phyloP scores from a whole-genome alignment of 2,888 invertebrate species.

The Tiphia femorata region DNA sequence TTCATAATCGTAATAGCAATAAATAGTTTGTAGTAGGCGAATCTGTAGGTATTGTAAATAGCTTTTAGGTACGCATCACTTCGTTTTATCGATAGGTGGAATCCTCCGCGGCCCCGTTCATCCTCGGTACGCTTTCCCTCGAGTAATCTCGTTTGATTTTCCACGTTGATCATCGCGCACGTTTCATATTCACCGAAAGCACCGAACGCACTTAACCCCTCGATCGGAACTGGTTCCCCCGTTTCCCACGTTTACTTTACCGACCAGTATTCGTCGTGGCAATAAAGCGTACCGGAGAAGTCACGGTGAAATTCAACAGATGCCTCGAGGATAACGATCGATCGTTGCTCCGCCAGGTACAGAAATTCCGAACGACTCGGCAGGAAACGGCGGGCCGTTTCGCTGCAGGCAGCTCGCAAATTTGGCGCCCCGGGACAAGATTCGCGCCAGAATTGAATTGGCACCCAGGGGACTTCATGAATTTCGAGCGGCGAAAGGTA shows the following conservation, averaged over 20 bases:
- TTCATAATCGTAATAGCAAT: conserved; percentile 58
- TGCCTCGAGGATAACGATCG: conserved; percentile 33
- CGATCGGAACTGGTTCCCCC: too few relatives aligned
- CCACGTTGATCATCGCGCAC: neutral
- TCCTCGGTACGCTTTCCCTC: conserved; percentile 12
- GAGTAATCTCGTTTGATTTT: neutral
- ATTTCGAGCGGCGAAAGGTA: too few relatives aligned
- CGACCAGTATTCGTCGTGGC: neutral
- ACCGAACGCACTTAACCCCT: neutral
- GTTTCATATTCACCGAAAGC: too few relatives aligned
- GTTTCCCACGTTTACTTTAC: neutral
- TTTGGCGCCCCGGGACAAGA: too few relatives aligned
- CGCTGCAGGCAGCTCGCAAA: too few relatives aligned
- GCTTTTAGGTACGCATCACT: conserved; percentile 54
- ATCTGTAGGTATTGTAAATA: conserved; percentile 55
- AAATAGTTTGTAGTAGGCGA: conserved; percentile 59
- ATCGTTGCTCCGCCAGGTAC: conserved; percentile 25
- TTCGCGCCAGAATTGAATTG: too few relatives aligned
- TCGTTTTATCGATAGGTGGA: conserved; percentile 47
- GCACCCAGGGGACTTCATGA: too few relatives aligned
- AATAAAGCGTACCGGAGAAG: neutral
- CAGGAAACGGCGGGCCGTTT: conserved; percentile 11
- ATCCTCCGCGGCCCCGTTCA: conserved; percentile 28
- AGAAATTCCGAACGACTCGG: conserved; percentile 28
- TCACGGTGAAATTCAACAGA: conserved; percentile 19